Percentiles rank a stretch among this genome's conserved stretches.
These are phyloP conservation scores for Chanos chanos DNA, from an alignment of 2,797 vertebrate species.

Conservation along the genomic window DNA sequence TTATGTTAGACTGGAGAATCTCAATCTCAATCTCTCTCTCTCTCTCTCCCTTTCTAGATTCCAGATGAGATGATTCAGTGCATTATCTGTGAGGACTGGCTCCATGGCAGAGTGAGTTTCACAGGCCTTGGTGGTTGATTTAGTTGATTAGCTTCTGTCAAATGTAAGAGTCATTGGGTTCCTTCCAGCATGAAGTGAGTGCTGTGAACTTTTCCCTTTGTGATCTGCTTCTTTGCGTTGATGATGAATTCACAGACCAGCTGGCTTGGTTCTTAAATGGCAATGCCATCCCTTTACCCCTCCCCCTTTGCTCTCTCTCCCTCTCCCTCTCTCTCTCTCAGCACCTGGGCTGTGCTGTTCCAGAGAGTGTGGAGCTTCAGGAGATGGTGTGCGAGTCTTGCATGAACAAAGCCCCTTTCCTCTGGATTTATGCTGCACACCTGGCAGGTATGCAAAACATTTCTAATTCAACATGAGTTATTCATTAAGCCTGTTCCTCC, in stretches of 20 bases:
- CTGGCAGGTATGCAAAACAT: conserved; percentile 73
- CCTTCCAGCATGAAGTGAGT: not conserved
- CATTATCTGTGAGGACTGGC: conserved; percentile 96
- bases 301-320: too few relatives aligned
- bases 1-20: not conserved
- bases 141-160: not conserved
- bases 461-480: too few relatives aligned
- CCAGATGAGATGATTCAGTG: conserved; percentile 98
- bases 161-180: too few relatives aligned
- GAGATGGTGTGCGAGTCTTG: conserved; percentile 96
- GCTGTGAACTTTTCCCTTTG: not conserved
- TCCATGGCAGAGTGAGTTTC: conserved; percentile 89
- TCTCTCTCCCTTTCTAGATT: conserved; percentile 65
- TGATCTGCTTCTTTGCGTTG: not conserved
- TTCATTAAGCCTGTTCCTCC: too few relatives aligned
- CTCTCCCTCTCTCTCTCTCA: conserved; percentile 38
- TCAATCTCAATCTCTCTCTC: not conserved
- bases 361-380: conserved; percentile 87
- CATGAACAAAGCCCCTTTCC: conserved; percentile 81
- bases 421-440: conserved; percentile 82
- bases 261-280: too few relatives aligned
- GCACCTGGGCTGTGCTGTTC: conserved; percentile 85
- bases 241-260: not conserved
- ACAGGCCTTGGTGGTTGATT: not conserved
- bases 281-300: too few relatives aligned